Base-by-base conservation (phyloP, 2,888 invertebrate species). In the Copidosoma aretas region DNA sequence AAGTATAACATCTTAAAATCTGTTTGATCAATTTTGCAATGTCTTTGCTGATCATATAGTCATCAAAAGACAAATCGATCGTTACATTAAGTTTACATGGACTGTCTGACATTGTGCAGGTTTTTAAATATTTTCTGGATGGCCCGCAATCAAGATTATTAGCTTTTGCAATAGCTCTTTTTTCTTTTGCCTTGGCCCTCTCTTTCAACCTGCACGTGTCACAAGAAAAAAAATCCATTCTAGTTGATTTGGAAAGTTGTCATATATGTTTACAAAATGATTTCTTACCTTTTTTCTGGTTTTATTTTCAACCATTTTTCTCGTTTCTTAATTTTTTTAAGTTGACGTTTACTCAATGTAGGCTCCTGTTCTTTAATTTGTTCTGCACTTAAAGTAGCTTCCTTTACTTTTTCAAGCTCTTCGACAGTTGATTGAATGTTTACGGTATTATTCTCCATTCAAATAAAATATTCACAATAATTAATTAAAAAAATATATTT, bases 61-160 rank as follows among this genome's bases (percentile, higher is more conserved):
- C 87, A 80, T 96, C 95, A 83, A 95, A 97, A 79, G 94, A 93
- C 79, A 97, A 89, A 82, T 98, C 98, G 74, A 98, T 89, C 19
- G 91, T 92, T 19, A 98, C 87, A 64, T 87, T 87, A 64, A 89
- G 87, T 84, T 89, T 90, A 80, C 91, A 91, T 61, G 86, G 85
- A 70, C 91, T 90, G 72, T 89, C 87, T 54, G 88, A 88, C 86
- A 91, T 89, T 79, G 88, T 91, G 82, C 89, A 89, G 77, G 86
- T 86, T 84, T 95, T 95, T 15, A 96, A 82, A 68, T 88, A 87
- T 84, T 94, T 95, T 68, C 95, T 88, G 51, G 91, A 91, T 0
- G 94, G 94, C 0, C 93, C 93, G 4, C 91, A 79, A 68, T 90
- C 88, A 64, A 91, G 84, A 74, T 93, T 93, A 70, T 90, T 89